A percentile compares a stretch with the other conserved stretches of the same genome.
Evolutionary conservation across 92 coral and sea anemone genomes (phyloP).

Genomic region (Umimayanthus chanpuru): DNA sequence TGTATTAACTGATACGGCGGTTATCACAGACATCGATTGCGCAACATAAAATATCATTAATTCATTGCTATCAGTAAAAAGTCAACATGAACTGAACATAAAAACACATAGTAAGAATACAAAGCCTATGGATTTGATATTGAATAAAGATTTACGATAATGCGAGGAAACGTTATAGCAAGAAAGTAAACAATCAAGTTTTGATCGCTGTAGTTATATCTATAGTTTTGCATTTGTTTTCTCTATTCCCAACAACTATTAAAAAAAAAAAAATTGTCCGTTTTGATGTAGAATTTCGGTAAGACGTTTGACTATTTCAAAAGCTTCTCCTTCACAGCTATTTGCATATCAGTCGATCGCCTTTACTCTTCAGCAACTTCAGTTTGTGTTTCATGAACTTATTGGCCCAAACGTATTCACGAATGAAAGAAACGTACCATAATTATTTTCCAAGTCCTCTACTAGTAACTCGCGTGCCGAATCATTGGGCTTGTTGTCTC

Average conservation of each 20-base stretch:
- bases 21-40: no score
- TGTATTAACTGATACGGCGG: no score
- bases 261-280: background rate
- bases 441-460: conserved; percentile 11
- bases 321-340: background rate
- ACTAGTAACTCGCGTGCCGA: background rate
- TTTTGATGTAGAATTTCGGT: no score
- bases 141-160: background rate
- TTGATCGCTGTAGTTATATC: no score
- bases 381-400: background rate
- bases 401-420: background rate
- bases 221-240: background rate
- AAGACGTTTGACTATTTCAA: background rate
- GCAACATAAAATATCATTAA: no score
- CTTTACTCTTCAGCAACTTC: background rate
- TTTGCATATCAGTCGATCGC: background rate
- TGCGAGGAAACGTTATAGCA: background rate
- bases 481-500: background rate
- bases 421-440: background rate
- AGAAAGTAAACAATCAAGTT: background rate
- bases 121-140: background rate
- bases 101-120: no score
- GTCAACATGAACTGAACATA: background rate
- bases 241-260: background rate
- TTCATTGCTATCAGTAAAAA: background rate